phyloP scores from a whole-genome alignment of 2,797 vertebrate genomes.

The Bovichtus variegatus region DNA sequence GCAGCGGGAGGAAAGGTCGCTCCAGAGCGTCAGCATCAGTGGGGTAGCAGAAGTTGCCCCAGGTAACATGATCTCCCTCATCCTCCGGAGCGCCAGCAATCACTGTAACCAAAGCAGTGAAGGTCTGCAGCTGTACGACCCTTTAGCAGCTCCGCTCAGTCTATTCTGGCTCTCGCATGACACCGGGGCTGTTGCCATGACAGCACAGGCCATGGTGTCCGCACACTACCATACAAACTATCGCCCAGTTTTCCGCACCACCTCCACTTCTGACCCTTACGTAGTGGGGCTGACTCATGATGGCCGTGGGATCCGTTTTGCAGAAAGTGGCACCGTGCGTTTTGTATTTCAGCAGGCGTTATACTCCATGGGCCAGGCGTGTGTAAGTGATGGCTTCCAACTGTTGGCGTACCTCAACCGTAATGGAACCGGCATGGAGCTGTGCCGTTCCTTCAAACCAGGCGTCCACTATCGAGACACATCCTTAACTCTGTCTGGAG shows the following conservation, averaged over 20 bases:
- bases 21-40: conserved; percentile 88
- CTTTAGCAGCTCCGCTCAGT: conserved; percentile 81
- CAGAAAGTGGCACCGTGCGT: conserved; percentile 87
- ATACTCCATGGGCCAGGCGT: conserved; percentile 91
- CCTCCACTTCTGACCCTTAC: conserved; percentile 89
- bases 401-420: conserved; percentile 87
- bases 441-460: conserved; percentile 86
- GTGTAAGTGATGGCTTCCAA: conserved; percentile 88
- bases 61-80: conserved; percentile 82
- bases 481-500: conserved; percentile 88
- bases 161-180: conserved; percentile 92
- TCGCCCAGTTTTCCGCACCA: conserved; percentile 86
- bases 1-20: conserved; percentile 85
- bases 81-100: conserved; percentile 86
- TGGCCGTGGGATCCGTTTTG: conserved; percentile 87
- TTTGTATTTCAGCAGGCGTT: conserved; percentile 92
- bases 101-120: conserved; percentile 89
- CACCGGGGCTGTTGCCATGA: conserved; percentile 90
- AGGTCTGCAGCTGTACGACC: conserved; percentile 82
- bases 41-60: conserved; percentile 87
- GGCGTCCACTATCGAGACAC: conserved; percentile 92
- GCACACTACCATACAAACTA: conserved; percentile 92
- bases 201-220: conserved; percentile 86
- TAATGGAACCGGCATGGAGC: conserved; percentile 87
- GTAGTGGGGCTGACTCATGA: conserved; percentile 89